These are phyloP conservation scores for Drymonia ruficornis DNA, from an alignment of 2,888 invertebrate genomes.

Conservation along the genomic window DNA sequence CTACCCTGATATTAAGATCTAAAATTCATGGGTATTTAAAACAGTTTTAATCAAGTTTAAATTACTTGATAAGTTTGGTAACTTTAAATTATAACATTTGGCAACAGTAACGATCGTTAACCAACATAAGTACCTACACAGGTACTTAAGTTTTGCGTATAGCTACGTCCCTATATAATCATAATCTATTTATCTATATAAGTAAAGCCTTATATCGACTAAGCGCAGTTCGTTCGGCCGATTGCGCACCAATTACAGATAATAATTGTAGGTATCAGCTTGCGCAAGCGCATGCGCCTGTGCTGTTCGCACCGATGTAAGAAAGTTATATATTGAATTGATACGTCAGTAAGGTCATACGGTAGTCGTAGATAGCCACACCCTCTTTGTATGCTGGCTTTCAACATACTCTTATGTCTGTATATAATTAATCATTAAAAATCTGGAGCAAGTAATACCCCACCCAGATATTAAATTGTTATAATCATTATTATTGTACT, in stretches of 20 bases:
- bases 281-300: slow-evolving; percentile 45
- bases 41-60: too few relatives aligned
- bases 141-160: too few relatives aligned
- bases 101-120: too few relatives aligned
- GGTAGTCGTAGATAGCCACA: neutral
- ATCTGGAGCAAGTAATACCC: too few relatives aligned
- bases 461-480: too few relatives aligned
- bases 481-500: too few relatives aligned
- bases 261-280: slow-evolving; percentile 43
- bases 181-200: slow-evolving; percentile 9
- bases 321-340: slow-evolving; percentile 33
- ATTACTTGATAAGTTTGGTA: too few relatives aligned
- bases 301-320: slow-evolving; percentile 38
- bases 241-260: slow-evolving; percentile 44
- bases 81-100: too few relatives aligned
- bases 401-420: neutral
- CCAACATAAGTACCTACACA: too few relatives aligned
- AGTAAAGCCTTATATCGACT: slow-evolving; percentile 10
- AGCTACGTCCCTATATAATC: neutral
- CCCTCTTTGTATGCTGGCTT: neutral
- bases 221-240: slow-evolving; percentile 18
- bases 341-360: neutral
- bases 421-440: neutral
- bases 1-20: too few relatives aligned
- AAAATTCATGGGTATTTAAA: too few relatives aligned